Evolutionary conservation across 2,888 invertebrate genomes (phyloP).

Genomic region (Machimus rusticus): DNA sequence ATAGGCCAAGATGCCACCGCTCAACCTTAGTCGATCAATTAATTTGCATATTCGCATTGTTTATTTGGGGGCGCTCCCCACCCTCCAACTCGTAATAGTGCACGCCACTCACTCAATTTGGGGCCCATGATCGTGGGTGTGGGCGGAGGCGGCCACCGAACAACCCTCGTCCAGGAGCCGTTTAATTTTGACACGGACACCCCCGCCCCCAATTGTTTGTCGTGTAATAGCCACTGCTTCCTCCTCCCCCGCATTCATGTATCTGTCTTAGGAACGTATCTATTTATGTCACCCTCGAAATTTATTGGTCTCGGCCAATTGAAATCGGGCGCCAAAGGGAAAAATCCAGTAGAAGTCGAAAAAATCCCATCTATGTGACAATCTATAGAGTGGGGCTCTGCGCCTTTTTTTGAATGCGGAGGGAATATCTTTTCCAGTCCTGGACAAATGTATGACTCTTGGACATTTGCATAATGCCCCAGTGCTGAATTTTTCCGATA

Average conservation of each 20-base stretch:
- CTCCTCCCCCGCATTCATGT: slow-evolving; percentile 4
- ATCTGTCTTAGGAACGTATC: slow-evolving; percentile 2
- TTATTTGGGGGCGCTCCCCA: neutral
- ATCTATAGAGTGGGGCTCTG: neutral
- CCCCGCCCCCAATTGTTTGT: neutral
- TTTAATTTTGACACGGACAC: slow-evolving; percentile 29
- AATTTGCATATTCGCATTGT: slow-evolving; percentile 34
- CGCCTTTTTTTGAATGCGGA: neutral
- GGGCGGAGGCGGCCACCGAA: neutral
- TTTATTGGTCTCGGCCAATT: slow-evolving; percentile 29
- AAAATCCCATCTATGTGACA: neutral
- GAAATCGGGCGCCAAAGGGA: neutral
- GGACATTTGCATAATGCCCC: slow-evolving; percentile 18
- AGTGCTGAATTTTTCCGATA: slow-evolving; percentile 25
- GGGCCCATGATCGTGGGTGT: neutral
- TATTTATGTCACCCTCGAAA: slow-evolving; percentile 31
- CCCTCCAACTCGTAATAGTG: neutral
- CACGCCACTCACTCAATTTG: slow-evolving; percentile 17
- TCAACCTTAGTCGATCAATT: slow-evolving; percentile 29
- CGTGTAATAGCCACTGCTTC: neutral
- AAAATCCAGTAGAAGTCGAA: neutral
- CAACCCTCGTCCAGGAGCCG: neutral
- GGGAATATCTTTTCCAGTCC: neutral
- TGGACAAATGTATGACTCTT: slow-evolving; percentile 15
- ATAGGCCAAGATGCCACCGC: slow-evolving; percentile 27